Evolutionary conservation across 1,140 invertebrate species (phyloP).

Genomic region (Drosophila serrata): DNA sequence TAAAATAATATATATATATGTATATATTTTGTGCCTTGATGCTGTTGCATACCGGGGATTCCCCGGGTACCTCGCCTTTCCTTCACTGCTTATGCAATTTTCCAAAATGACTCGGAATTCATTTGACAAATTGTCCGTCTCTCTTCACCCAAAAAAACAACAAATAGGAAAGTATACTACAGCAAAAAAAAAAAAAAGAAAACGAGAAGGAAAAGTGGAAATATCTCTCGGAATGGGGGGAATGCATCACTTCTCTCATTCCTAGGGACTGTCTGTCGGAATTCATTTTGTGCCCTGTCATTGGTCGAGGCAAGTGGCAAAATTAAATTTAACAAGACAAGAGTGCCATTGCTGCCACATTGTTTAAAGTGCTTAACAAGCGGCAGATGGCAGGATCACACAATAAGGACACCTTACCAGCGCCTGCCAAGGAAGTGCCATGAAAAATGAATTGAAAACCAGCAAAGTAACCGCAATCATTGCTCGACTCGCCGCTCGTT

Average conservation of each 20-base stretch:
- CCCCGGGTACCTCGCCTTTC: background rate
- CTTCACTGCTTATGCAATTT: slow-evolving; percentile 70
- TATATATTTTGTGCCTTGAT: slow-evolving; percentile 39
- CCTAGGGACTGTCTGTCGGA: slow-evolving; percentile 43
- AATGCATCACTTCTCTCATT: slow-evolving; percentile 40
- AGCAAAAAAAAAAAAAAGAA: background rate
- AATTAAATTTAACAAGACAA: slow-evolving; percentile 81
- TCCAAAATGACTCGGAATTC: slow-evolving; percentile 76
- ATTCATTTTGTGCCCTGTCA: slow-evolving; percentile 71
- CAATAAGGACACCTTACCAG: slow-evolving; percentile 28
- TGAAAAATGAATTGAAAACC: slow-evolving; percentile 81
- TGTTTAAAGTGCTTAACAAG: slow-evolving; percentile 83
- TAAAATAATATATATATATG: no score
- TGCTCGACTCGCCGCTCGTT: slow-evolving; percentile 78
- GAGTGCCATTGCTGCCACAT: slow-evolving; percentile 61
- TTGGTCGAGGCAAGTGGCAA: slow-evolving; percentile 80
- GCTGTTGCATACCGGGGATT: slow-evolving; percentile 43
- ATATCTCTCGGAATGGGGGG: background rate
- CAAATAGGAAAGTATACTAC: no score
- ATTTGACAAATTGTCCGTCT: slow-evolving; percentile 78
- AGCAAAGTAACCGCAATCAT: slow-evolving; percentile 80
- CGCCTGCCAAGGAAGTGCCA: slow-evolving; percentile 56
- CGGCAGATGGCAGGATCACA: slow-evolving; percentile 10
- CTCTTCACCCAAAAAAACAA: background rate
- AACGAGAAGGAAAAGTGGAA: background rate